Conservation (phyloP, 2,797 vertebrate species). For the Sebastes oblongus region DNA sequence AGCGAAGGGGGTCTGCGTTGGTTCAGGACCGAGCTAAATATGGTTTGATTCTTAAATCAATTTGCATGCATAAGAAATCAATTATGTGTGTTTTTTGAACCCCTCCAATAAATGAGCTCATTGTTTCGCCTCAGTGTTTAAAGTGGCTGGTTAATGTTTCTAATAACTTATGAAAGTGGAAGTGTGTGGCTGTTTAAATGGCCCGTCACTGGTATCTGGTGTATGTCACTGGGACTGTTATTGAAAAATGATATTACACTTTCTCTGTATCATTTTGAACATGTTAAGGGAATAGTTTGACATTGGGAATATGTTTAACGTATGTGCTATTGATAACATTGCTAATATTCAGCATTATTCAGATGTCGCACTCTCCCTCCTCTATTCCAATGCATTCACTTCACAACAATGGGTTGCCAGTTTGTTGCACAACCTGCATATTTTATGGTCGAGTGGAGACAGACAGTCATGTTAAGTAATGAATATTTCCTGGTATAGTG, state of each 20-base stretch:
- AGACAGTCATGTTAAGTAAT: no score
- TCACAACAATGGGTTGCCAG: no score
- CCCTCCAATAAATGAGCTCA: constrained; percentile 31
- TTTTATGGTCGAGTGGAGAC: no score
- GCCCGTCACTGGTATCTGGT: constrained; percentile 11
- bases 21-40: neutral
- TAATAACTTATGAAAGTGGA: constrained; percentile 21
- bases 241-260: neutral
- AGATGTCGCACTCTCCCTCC: no score
- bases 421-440: no score
- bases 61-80: constrained; percentile 4
- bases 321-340: no score
- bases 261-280: neutral
- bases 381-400: no score
- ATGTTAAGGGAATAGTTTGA: neutral
- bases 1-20: neutral
- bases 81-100: constrained; percentile 1
- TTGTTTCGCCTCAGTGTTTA: constrained; percentile 17
- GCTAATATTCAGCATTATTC: no score
- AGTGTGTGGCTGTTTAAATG: constrained; percentile 1
- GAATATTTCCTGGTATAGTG: no score
- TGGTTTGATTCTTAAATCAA: neutral
- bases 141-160: constrained; percentile 34
- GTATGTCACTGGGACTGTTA: neutral
- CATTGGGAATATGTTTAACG: neutral